Conservation (phyloP, 2,797 vertebrate species). For the Phaenicophaeus curvirostris region DNA sequence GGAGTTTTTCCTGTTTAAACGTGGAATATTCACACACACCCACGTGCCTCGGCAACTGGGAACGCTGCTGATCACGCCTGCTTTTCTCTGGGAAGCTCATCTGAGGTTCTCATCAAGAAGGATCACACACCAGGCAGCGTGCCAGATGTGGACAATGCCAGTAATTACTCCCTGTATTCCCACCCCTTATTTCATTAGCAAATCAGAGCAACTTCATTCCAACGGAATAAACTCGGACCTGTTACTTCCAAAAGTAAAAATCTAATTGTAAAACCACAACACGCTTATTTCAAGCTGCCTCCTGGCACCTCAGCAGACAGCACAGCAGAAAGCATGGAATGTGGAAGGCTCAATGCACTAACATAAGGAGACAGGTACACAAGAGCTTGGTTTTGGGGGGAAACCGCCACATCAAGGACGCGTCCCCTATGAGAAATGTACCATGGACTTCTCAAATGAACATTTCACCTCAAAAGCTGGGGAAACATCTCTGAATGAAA, state of each 20-base stretch:
- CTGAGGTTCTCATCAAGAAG: neutral
- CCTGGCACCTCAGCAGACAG: neutral
- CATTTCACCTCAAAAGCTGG: rapidly evolving
- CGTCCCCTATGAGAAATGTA: neutral
- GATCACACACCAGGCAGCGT: rapidly evolving
- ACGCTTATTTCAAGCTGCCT: neutral
- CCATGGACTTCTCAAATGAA: rapidly evolving
- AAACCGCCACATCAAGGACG: neutral
- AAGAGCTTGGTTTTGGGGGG: neutral
- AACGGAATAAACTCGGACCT: rapidly evolving
- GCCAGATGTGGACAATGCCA: rapidly evolving
- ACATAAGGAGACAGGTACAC: neutral
- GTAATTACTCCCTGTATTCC: neutral
- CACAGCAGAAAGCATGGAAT: neutral
- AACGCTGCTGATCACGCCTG: rapidly evolving
- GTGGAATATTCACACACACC: rapidly evolving
- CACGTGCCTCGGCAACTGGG: rapidly evolving
- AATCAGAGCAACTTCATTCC: neutral
- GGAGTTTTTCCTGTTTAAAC: neutral
- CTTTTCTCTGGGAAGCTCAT: rapidly evolving
- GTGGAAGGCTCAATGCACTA: neutral
- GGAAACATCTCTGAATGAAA: neutral
- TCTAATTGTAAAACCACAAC: neutral
- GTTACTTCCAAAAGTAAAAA: neutral
- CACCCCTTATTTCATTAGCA: neutral